Conservation (phyloP, 1,140 invertebrate species). For the Drosophila parabipectinata region DNA sequence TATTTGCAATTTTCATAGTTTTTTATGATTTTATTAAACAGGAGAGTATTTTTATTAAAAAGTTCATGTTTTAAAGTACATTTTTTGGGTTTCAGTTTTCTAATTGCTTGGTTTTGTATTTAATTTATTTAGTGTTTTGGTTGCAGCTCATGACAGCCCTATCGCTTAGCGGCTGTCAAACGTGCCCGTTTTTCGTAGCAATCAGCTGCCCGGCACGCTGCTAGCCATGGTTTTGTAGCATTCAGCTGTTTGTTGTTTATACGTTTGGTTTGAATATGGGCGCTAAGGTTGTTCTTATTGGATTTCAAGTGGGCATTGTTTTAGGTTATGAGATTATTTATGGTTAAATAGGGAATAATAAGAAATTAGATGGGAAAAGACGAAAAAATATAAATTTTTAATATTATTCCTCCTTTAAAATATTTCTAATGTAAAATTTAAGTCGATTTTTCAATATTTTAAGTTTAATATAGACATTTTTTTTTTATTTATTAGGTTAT, state of each 20-base stretch:
- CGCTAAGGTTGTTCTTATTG: constrained; percentile 18
- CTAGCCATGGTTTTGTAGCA: neutral
- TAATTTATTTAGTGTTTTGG: neutral
- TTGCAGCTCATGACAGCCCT: constrained; percentile 37
- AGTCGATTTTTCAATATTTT: too few species aligned
- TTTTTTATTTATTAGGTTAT: too few species aligned
- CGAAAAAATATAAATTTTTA: too few species aligned
- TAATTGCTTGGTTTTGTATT: neutral
- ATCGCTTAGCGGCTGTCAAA: constrained; percentile 37
- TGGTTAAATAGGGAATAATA: too few species aligned
- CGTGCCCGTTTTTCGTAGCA: constrained; percentile 28
- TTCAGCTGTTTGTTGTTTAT: constrained; percentile 12
- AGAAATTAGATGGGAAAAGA: too few species aligned
- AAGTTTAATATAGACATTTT: too few species aligned
- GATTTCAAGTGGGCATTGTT: neutral
- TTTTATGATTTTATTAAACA: neutral
- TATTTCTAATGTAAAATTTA: too few species aligned
- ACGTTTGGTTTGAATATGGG: neutral
- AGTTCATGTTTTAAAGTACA: neutral
- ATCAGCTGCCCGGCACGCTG: constrained; percentile 39
- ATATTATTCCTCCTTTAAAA: too few species aligned
- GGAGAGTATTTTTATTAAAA: neutral
- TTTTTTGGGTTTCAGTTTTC: neutral
- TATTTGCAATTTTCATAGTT: neutral
- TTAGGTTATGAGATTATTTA: too few species aligned